phyloP scores from a whole-genome alignment of 2,797 vertebrate species.

The Coreius guichenoti region DNA sequence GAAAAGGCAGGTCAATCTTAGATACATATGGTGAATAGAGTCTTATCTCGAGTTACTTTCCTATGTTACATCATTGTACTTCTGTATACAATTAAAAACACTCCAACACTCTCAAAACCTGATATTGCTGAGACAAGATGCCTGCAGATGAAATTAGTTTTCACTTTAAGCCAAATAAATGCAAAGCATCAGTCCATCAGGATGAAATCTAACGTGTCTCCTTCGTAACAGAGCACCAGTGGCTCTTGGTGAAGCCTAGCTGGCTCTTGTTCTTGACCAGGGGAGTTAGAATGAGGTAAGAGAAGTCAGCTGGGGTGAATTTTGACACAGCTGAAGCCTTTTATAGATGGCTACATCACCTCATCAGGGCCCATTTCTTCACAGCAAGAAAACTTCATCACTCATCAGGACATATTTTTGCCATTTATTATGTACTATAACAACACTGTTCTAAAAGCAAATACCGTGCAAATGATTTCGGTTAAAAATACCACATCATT shows the following conservation, averaged over 20 bases:
- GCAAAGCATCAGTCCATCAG: constrained; percentile 23
- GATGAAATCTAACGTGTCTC: constrained; percentile 14
- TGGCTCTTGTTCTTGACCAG: constrained; percentile 32
- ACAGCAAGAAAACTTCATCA: constrained; percentile 45
- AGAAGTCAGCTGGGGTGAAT: constrained; percentile 40
- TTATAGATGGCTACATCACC: constrained; percentile 40
- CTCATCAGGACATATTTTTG: constrained; percentile 35
- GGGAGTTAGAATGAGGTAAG: constrained; percentile 43
- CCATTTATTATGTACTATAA: constrained; percentile 22
- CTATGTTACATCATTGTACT: background rate
- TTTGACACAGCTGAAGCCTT: constrained; percentile 44
- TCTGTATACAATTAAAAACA: constrained; percentile 6
- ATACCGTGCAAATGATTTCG: background rate
- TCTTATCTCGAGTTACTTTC: background rate
- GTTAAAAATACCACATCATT: background rate
- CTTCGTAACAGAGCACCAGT: constrained; percentile 3
- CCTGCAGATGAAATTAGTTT: background rate
- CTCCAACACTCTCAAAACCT: background rate
- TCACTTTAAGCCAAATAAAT: constrained; percentile 13
- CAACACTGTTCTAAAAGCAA: constrained; percentile 2
- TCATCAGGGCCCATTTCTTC: constrained; percentile 34
- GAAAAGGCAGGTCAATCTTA: too few relatives aligned
- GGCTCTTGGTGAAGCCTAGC: constrained; percentile 11
- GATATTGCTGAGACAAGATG: background rate
- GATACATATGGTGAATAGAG: background rate